Conservation (phyloP, 2,888 invertebrate species). For the Mechanitis mazaeus region DNA sequence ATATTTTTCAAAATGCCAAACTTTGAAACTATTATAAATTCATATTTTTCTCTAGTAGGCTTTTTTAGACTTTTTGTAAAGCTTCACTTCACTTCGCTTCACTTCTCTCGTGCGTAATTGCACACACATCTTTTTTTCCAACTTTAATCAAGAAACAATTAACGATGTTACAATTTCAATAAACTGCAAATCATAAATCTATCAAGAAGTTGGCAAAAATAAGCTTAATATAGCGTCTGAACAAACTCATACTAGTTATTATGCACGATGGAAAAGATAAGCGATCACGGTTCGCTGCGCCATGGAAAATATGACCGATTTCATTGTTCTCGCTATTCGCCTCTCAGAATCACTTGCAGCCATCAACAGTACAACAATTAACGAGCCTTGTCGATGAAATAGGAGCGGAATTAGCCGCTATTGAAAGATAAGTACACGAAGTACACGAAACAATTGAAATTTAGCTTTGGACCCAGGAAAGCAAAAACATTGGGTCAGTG, state of each 20-base stretch:
- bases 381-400: conserved; percentile 75
- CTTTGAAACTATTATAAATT: too few species aligned
- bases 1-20: too few species aligned
- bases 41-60: too few species aligned
- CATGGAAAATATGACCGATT: conserved; percentile 75
- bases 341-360: conserved; percentile 73
- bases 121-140: too few species aligned
- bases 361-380: conserved; percentile 72
- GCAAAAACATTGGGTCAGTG: conserved; percentile 23
- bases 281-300: conserved; percentile 67
- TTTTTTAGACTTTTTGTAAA: too few species aligned
- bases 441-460: conserved; percentile 58
- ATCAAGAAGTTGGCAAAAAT: conserved; percentile 58
- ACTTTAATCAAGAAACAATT: too few species aligned
- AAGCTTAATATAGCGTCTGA: conserved; percentile 63
- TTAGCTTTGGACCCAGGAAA: conserved; percentile 37
- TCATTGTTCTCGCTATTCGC: conserved; percentile 72
- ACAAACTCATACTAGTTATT: conserved; percentile 62
- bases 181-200: conserved; percentile 41
- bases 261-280: conserved; percentile 69
- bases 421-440: conserved; percentile 60
- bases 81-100: too few species aligned
- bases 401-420: conserved; percentile 70
- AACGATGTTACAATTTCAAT: neutral
- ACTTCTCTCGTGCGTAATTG: too few species aligned